A percentile compares a stretch with the other conserved stretches of the same genome.
phyloP scores from a whole-genome alignment of 2,113 vertebrate genomes.

The Tretioscincus oriximinensis region DNA sequence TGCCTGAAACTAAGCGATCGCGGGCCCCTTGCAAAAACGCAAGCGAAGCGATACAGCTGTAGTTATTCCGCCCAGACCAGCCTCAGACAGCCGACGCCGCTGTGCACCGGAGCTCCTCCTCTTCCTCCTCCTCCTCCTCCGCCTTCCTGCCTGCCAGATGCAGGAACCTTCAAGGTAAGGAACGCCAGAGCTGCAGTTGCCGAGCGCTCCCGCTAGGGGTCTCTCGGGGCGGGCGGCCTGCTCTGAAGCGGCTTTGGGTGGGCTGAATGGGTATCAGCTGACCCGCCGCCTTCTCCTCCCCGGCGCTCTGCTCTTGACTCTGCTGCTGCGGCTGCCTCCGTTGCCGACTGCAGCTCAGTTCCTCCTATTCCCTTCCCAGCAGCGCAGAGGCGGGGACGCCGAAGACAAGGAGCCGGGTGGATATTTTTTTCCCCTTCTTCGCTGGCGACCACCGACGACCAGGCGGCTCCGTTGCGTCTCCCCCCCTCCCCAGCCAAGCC shows the following conservation, averaged over 20 bases:
- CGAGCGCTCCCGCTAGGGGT: constrained; percentile 18
- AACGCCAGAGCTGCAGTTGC: neutral
- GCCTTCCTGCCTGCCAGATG: neutral
- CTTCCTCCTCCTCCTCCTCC: neutral
- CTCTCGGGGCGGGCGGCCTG: constrained; percentile 3
- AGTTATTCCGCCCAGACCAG: neutral
- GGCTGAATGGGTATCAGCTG: constrained; percentile 30
- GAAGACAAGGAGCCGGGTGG: neutral
- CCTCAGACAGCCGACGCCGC: no score
- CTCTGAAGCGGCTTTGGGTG: constrained; percentile 2
- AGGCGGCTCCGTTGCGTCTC: neutral
- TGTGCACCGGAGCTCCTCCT: neutral
- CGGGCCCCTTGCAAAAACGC: neutral
- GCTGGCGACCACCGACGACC: no score
- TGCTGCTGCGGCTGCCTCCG: neutral
- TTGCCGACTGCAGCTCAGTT: neutral
- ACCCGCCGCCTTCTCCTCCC: constrained; percentile 4
- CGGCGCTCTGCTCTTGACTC: constrained; percentile 8
- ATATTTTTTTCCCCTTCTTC: neutral
- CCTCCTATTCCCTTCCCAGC: neutral
- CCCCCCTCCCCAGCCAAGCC: neutral
- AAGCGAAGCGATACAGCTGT: neutral
- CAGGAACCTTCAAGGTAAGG: neutral
- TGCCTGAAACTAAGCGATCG: no score
- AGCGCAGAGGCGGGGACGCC: neutral